Percentiles rank a stretch among this genome's conserved stretches.
Conservation (phyloP, 1,140 invertebrate genomes). For the Pectinophora gossypiella region DNA sequence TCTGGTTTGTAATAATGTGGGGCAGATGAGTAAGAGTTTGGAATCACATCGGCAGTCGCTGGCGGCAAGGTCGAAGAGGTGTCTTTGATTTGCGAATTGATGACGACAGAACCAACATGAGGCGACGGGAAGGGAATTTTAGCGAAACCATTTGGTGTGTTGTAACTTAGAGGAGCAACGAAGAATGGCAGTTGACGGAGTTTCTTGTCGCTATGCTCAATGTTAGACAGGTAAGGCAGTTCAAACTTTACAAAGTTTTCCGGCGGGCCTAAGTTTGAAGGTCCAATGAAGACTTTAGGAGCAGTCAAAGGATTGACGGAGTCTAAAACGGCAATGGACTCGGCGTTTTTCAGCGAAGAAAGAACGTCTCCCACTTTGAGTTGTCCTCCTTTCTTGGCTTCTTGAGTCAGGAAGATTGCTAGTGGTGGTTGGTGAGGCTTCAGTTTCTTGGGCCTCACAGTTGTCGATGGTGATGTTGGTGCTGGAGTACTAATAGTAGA, state of each 20-base stretch:
- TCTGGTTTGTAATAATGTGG: slow-evolving; percentile 22
- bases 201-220: slow-evolving; percentile 84
- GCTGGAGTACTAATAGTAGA: slow-evolving; percentile 62
- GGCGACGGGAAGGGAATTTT: slow-evolving; percentile 90
- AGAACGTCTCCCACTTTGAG: slow-evolving; percentile 82
- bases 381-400: slow-evolving; percentile 62
- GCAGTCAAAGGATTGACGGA: slow-evolving; percentile 78
- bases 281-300: slow-evolving; percentile 88
- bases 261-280: slow-evolving; percentile 82
- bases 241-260: slow-evolving; percentile 87
- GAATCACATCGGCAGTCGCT: slow-evolving; percentile 25
- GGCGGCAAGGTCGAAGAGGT: slow-evolving; percentile 15
- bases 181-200: slow-evolving; percentile 86
- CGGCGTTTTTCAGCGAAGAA: slow-evolving; percentile 79
- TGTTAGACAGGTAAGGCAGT: slow-evolving; percentile 85
- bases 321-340: slow-evolving; percentile 85
- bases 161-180: slow-evolving; percentile 88
- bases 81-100: slow-evolving; percentile 75
- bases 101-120: slow-evolving; percentile 88
- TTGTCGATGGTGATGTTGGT: slow-evolving; percentile 65
- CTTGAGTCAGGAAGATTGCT: slow-evolving; percentile 83
- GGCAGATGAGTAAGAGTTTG: slow-evolving; percentile 37
- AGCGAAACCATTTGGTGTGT: slow-evolving; percentile 85
- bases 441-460: slow-evolving; percentile 74
- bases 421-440: slow-evolving; percentile 88